These are phyloP conservation scores for Rhyacophila brunnea DNA, from an alignment of 1,140 invertebrate species.

Conservation along the genomic window DNA sequence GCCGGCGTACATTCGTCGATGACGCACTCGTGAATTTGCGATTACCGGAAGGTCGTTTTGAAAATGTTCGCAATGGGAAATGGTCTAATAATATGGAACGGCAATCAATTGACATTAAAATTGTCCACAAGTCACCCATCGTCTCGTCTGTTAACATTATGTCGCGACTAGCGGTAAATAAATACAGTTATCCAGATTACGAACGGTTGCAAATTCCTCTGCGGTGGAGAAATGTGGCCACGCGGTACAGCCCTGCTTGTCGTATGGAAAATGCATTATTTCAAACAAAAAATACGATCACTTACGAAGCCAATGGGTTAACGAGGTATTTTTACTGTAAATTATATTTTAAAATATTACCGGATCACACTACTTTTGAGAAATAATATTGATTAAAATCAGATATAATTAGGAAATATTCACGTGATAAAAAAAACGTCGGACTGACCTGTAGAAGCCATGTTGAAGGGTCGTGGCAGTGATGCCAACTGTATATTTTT, in stretches of 20 bases:
- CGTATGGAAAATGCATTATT: conserved; percentile 35
- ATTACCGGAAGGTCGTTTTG: conserved; percentile 18
- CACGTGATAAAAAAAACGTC: conserved; percentile 50
- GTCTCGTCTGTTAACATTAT: too few species aligned
- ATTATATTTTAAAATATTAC: not conserved
- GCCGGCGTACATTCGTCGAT: conserved; percentile 8
- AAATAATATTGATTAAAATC: conserved; percentile 10
- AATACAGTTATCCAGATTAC: conserved; percentile 1
- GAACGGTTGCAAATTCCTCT: conserved; percentile 25
- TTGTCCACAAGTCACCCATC: too few species aligned
- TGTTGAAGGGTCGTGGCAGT: conserved; percentile 52
- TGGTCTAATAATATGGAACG: conserved; percentile 4
- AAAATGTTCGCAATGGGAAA: conserved; percentile 5
- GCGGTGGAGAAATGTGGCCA: conserved; percentile 52
- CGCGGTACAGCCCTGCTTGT: conserved; percentile 54
- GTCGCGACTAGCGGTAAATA: not conserved
- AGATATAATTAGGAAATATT: conserved; percentile 18
- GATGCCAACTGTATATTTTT: conserved; percentile 40
- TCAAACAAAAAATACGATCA: conserved; percentile 36
- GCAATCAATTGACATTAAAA: not conserved
- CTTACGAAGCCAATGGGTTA: conserved; percentile 36
- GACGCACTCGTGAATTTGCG: conserved; percentile 22
- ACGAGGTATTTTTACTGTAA: not conserved
- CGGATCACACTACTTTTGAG: conserved; percentile 1
- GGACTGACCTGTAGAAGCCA: conserved; percentile 56